These are phyloP conservation scores for Rhinoptilus africanus DNA, from an alignment of 2,113 vertebrate species.

Conservation along the genomic window DNA sequence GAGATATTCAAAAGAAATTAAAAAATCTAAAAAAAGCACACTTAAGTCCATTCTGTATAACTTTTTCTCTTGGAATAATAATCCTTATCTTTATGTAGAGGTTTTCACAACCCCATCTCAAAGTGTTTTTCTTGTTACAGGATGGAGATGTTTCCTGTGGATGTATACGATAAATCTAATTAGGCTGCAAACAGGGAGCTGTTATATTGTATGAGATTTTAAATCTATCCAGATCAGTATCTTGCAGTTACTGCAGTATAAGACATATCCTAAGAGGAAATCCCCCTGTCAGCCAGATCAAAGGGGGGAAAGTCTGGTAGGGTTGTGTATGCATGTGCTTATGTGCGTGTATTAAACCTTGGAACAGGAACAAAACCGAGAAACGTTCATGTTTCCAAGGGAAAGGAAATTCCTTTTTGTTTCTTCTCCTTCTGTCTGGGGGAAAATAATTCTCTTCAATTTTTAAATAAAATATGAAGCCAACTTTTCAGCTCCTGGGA, in stretches of 20 bases:
- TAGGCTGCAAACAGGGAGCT: neutral
- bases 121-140: slow-evolving; percentile 36
- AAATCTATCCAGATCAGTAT: slow-evolving; percentile 28
- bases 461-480: neutral
- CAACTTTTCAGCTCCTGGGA: neutral
- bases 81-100: neutral
- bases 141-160: slow-evolving; percentile 42
- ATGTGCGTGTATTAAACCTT: neutral
- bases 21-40: neutral
- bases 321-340: neutral
- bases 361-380: slow-evolving; percentile 32
- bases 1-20: neutral
- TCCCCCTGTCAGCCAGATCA: slow-evolving; percentile 37
- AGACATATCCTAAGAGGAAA: slow-evolving; percentile 54
- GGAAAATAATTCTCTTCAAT: neutral
- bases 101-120: neutral
- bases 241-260: neutral
- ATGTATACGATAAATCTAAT: slow-evolving; percentile 49
- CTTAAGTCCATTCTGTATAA: neutral
- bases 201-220: slow-evolving; percentile 22
- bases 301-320: neutral
- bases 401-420: slow-evolving; percentile 40
- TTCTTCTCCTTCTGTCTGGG: neutral
- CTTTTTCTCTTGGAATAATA: neutral
- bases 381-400: neutral